Evolutionary conservation across 2,113 vertebrate species (phyloP).

Genomic region (Argyrosomus japonicus): DNA sequence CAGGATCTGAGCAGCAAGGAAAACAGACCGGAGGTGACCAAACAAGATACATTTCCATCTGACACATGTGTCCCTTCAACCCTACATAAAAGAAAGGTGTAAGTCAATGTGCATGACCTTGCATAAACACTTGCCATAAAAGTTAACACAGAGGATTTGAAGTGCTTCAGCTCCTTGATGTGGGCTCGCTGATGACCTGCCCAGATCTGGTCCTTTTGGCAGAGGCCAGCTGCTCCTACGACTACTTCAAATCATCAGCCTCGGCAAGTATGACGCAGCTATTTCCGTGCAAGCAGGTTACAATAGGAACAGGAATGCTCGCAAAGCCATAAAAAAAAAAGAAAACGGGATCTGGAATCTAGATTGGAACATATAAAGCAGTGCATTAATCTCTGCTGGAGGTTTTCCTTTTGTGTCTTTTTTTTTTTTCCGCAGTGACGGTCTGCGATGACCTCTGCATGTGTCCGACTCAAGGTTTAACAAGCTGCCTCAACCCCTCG

Average conservation of each 20-base stretch:
- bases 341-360: slow-evolving; percentile 80
- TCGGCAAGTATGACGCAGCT: slow-evolving; percentile 72
- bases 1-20: background rate
- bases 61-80: slow-evolving; percentile 71
- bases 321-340: slow-evolving; percentile 73
- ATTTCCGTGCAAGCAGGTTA: slow-evolving; percentile 77
- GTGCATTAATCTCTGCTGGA: slow-evolving; percentile 80
- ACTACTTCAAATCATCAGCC: slow-evolving; percentile 69
- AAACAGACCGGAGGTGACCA: slow-evolving; percentile 33
- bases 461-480: slow-evolving; percentile 57
- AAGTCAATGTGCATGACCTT: slow-evolving; percentile 82
- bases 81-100: slow-evolving; percentile 76
- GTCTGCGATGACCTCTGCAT: slow-evolving; percentile 62
- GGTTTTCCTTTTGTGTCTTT: slow-evolving; percentile 68
- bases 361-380: slow-evolving; percentile 78
- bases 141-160: slow-evolving; percentile 78
- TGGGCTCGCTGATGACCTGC: slow-evolving; percentile 76
- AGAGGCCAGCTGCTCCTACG: slow-evolving; percentile 68
- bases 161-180: slow-evolving; percentile 72
- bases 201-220: slow-evolving; percentile 71
- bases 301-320: slow-evolving; percentile 78
- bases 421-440: slow-evolving; percentile 1
- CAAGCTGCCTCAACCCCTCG: slow-evolving; percentile 36
- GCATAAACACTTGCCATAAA: slow-evolving; percentile 86
- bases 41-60: slow-evolving; percentile 63